Percentiles rank a stretch among this genome's conserved stretches.
phyloP scores from a whole-genome alignment of 1,140 invertebrate genomes.

The Drosophila leontia region DNA sequence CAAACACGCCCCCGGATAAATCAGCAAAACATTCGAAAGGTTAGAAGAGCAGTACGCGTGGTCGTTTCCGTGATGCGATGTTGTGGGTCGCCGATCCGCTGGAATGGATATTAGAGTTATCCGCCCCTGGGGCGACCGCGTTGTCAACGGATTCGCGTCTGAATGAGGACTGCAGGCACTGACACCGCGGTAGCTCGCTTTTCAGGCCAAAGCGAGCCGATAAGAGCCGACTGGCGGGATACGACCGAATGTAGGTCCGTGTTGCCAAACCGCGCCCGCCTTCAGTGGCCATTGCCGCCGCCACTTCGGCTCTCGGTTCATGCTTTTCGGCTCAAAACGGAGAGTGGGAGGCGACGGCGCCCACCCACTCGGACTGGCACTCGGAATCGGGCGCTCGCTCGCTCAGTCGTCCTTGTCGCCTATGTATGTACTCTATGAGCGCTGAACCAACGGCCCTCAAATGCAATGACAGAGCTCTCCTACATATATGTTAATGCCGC shows the following conservation, averaged over 20 bases:
- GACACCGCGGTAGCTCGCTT: slow-evolving; percentile 62
- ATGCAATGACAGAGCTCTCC: slow-evolving; percentile 77
- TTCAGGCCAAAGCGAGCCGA: slow-evolving; percentile 62
- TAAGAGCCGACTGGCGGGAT: slow-evolving; percentile 42
- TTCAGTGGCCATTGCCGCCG: slow-evolving; percentile 28
- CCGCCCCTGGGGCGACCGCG: slow-evolving; percentile 54
- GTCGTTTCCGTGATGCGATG: slow-evolving; percentile 67
- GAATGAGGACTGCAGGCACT: slow-evolving; percentile 69
- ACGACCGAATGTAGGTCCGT: slow-evolving; percentile 79
- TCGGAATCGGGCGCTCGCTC: slow-evolving; percentile 35
- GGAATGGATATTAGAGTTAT: slow-evolving; percentile 23
- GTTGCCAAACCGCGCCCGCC: slow-evolving; percentile 75
- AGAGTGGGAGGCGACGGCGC: slow-evolving; percentile 7
- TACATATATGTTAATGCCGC: slow-evolving; percentile 58
- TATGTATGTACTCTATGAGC: slow-evolving; percentile 47
- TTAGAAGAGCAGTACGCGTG: slow-evolving; percentile 59
- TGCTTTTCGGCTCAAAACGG: slow-evolving; percentile 25
- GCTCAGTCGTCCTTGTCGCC: slow-evolving; percentile 68
- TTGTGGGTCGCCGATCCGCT: slow-evolving; percentile 45
- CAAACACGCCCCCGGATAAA: slow-evolving; percentile 32
- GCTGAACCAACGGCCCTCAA: slow-evolving; percentile 71
- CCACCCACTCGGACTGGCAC: slow-evolving; percentile 23
- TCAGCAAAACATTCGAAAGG: slow-evolving; percentile 28
- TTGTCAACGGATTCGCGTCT: slow-evolving; percentile 75
- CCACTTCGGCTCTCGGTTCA: slow-evolving; percentile 20